Percentiles rank a stretch among this genome's conserved stretches.
Conservation (phyloP, 2,113 vertebrate species). For the Naja naja region DNA sequence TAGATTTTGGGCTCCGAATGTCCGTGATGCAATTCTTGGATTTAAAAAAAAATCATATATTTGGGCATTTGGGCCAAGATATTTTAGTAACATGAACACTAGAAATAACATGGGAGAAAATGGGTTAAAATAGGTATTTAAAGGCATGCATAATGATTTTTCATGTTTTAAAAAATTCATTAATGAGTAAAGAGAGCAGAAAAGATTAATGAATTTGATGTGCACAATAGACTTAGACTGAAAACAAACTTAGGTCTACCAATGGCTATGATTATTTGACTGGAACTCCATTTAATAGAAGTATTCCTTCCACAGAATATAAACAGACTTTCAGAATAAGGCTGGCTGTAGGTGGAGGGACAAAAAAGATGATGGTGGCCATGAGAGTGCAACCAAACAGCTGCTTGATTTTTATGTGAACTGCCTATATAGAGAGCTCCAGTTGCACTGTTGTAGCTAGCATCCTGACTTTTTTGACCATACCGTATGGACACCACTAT, state of each 20-base stretch:
- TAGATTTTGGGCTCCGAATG: background rate
- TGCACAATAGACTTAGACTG: background rate
- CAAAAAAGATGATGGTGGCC: background rate
- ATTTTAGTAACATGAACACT: background rate
- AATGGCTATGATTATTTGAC: background rate
- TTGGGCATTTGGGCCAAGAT: background rate
- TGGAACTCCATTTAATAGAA: background rate
- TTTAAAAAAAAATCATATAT: background rate
- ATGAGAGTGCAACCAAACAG: background rate
- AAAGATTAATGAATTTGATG: background rate
- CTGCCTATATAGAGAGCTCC: background rate
- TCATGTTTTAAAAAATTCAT: background rate
- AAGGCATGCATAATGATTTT: background rate
- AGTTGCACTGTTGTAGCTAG: background rate
- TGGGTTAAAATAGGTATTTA: background rate
- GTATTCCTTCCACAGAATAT: background rate
- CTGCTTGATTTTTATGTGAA: background rate
- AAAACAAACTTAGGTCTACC: background rate
- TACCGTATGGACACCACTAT: background rate
- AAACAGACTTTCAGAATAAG: background rate
- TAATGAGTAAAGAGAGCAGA: background rate
- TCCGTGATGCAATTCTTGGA: background rate
- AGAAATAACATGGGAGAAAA: background rate
- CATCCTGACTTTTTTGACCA: background rate
- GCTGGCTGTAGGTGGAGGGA: background rate